Evolutionary conservation across 2,888 invertebrate genomes (phyloP).

Genomic region (Geophilus truncorum): DNA sequence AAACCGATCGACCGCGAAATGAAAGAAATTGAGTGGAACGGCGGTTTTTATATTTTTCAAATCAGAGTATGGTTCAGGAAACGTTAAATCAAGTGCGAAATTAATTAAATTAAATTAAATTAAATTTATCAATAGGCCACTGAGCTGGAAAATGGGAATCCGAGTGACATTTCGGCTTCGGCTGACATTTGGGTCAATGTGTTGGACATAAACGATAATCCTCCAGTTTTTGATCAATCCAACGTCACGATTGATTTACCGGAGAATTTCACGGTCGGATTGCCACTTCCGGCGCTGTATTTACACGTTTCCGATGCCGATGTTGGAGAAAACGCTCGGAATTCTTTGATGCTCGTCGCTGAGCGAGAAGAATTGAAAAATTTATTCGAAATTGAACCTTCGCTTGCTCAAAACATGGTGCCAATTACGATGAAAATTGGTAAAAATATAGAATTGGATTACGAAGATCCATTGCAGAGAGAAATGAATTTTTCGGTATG

Average conservation of each 20-base stretch:
- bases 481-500: conserved; percentile 62
- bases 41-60: conserved; percentile 66
- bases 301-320: conserved; percentile 69
- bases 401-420: conserved; percentile 64
- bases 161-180: conserved; percentile 62
- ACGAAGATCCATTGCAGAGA: conserved; percentile 60
- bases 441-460: conserved; percentile 58
- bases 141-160: conserved; percentile 65
- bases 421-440: conserved; percentile 59
- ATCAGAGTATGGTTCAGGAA: conserved; percentile 54
- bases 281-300: conserved; percentile 58
- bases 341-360: conserved; percentile 59
- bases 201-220: conserved; percentile 71
- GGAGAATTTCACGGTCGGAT: conserved; percentile 60
- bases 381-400: conserved; percentile 60
- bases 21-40: conserved; percentile 65
- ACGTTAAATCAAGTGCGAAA: too few species aligned
- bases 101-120: background rate
- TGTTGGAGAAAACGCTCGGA: conserved; percentile 63
- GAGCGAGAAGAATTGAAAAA: conserved; percentile 56
- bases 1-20: conserved; percentile 69
- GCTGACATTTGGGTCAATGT: conserved; percentile 70
- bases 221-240: conserved; percentile 64
- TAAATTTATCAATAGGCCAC: conserved; percentile 57
- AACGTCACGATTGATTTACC: conserved; percentile 65